A percentile compares a stretch with the other conserved stretches of the same genome.
phyloP scores from a whole-genome alignment of 2,113 vertebrate genomes.

The Ranitomeya variabilis region DNA sequence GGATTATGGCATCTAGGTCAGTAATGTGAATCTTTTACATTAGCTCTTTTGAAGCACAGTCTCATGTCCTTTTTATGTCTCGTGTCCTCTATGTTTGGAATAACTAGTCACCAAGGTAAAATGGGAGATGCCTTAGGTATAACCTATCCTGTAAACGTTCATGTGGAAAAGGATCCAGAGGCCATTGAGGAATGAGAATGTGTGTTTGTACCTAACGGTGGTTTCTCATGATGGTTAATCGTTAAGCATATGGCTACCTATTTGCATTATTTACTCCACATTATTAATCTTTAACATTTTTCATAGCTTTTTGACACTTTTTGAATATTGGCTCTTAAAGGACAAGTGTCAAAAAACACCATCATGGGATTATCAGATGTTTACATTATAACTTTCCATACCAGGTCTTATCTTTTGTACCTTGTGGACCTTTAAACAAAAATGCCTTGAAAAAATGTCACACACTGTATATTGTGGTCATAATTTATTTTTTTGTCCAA shows the following conservation, averaged over 20 bases:
- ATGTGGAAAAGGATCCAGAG: neutral
- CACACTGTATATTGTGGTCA: slow-evolving; percentile 69
- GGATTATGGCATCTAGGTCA: slow-evolving; percentile 58
- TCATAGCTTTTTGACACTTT: neutral
- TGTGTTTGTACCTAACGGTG: neutral
- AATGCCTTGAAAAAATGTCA: slow-evolving; percentile 34
- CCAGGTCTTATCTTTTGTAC: neutral
- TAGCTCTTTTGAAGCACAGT: slow-evolving; percentile 65
- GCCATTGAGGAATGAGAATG: neutral
- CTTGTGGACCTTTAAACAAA: neutral
- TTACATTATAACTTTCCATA: neutral
- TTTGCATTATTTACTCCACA: neutral
- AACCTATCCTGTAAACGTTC: neutral
- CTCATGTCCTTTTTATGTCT: slow-evolving; percentile 7
- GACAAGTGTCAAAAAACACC: neutral
- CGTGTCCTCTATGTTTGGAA: slow-evolving; percentile 37
- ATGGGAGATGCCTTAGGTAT: slow-evolving; percentile 62
- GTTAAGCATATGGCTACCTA: neutral
- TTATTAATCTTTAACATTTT: neutral
- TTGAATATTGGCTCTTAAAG: neutral
- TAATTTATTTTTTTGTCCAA: slow-evolving; percentile 60
- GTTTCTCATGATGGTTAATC: neutral
- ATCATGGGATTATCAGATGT: neutral
- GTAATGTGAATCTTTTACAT: slow-evolving; percentile 51
- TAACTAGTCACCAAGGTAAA: slow-evolving; percentile 54